Percentiles rank a stretch among this genome's conserved stretches.
These are phyloP conservation scores for Mus spicilegus DNA, from an alignment of 2,113 vertebrate species.

Conservation along the genomic window DNA sequence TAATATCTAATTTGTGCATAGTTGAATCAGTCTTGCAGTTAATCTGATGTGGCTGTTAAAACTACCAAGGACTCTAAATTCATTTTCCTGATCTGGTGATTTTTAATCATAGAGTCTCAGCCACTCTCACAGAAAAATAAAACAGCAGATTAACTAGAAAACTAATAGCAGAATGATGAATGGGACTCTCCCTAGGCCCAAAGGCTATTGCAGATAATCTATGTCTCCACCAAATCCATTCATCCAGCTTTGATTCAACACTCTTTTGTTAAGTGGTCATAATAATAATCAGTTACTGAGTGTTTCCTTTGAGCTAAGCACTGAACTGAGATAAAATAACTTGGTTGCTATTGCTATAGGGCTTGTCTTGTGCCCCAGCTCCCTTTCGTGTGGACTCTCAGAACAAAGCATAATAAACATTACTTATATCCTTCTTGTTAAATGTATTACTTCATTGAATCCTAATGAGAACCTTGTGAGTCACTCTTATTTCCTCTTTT, in stretches of 20 bases:
- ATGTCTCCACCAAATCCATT: slow-evolving; percentile 55
- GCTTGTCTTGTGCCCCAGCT: not conserved
- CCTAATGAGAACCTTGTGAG: not conserved
- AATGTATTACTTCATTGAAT: not conserved
- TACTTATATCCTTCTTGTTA: not conserved
- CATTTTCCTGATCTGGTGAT: slow-evolving; percentile 71
- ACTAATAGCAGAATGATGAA: slow-evolving; percentile 74
- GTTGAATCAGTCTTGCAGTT: slow-evolving; percentile 65
- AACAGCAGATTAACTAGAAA: slow-evolving; percentile 73
- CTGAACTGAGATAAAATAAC: not conserved
- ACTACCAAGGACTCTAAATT: slow-evolving; percentile 70
- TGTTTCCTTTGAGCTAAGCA: not conserved
- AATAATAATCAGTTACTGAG: slow-evolving; percentile 42
- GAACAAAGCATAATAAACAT: slow-evolving; percentile 14
- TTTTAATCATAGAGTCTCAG: slow-evolving; percentile 76
- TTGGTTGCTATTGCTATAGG: not conserved
- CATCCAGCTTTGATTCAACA: slow-evolving; percentile 54
- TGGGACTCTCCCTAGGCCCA: slow-evolving; percentile 48
- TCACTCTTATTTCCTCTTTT: slow-evolving; percentile 24
- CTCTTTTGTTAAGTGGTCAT: slow-evolving; percentile 50
- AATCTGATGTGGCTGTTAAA: slow-evolving; percentile 71
- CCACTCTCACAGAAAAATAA: slow-evolving; percentile 75
- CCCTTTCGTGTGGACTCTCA: not conserved
- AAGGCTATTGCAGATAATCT: slow-evolving; percentile 48
- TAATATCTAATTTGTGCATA: slow-evolving; percentile 74